Percentiles rank a stretch among this genome's conserved stretches.
Conservation (phyloP, 2,888 invertebrate genomes). For the Polyploca ridens region DNA sequence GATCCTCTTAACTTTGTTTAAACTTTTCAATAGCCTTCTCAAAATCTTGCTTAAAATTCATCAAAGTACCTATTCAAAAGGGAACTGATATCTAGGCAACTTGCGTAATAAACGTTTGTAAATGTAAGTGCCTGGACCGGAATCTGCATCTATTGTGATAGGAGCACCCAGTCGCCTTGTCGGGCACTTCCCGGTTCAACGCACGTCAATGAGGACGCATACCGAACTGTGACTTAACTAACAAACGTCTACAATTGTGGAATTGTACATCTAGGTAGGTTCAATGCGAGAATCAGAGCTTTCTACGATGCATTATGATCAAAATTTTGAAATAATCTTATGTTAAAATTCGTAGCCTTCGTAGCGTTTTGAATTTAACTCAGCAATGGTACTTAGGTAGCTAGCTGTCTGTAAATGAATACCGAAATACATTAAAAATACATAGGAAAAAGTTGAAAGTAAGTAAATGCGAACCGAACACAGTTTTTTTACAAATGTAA, state of each 20-base stretch:
- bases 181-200: slow-evolving; percentile 64
- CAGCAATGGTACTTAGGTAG: no score
- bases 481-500: no score
- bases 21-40: no score
- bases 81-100: slow-evolving; percentile 5
- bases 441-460: no score
- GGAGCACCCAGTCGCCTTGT: slow-evolving; percentile 43
- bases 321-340: neutral
- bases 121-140: slow-evolving; percentile 26
- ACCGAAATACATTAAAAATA: no score
- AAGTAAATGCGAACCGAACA: no score
- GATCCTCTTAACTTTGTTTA: no score
- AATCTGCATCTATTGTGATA: slow-evolving; percentile 36
- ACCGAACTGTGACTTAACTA: slow-evolving; percentile 51
- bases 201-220: slow-evolving; percentile 62
- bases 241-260: slow-evolving; percentile 35
- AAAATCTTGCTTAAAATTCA: neutral
- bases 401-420: no score
- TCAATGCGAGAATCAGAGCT: slow-evolving; percentile 24
- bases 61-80: slow-evolving; percentile 3
- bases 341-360: neutral
- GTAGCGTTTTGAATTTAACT: no score
- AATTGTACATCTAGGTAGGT: slow-evolving; percentile 37
- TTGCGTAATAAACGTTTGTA: slow-evolving; percentile 13
- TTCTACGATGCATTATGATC: neutral